Evolutionary conservation across 2,113 vertebrate genomes (phyloP).

Genomic region (Donacobius atricapilla): DNA sequence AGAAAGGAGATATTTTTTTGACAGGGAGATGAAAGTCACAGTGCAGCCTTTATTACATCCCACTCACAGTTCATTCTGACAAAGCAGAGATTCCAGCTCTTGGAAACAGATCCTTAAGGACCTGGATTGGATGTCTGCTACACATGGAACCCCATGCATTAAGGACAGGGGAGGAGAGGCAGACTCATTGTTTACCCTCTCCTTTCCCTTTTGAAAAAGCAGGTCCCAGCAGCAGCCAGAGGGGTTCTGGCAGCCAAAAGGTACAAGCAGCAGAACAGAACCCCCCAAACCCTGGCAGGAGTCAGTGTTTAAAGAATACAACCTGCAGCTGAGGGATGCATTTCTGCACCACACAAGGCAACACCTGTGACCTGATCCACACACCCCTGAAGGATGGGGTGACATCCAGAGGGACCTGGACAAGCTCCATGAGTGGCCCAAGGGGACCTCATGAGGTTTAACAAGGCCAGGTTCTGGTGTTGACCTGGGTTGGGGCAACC

Average conservation of each 20-base stretch:
- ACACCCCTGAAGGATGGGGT: neutral
- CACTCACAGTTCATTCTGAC: neutral
- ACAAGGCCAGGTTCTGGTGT: neutral
- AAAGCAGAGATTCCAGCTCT: neutral
- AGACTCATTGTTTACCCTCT: neutral
- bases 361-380: accelerated
- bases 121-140: neutral
- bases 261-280: neutral
- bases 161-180: neutral
- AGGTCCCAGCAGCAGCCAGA: neutral
- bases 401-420: neutral
- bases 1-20: neutral
- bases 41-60: neutral
- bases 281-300: neutral
- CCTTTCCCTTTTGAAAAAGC: neutral
- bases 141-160: accelerated
- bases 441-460: neutral
- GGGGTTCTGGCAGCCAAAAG: neutral
- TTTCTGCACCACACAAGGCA: neutral
- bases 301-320: neutral
- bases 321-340: neutral
- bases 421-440: neutral
- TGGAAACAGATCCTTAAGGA: neutral
- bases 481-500: neutral
- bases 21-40: neutral